Percentiles rank a stretch among this genome's conserved stretches.
These are phyloP conservation scores for Liasis olivaceus DNA, from an alignment of 2,797 vertebrate genomes.

Conservation along the genomic window DNA sequence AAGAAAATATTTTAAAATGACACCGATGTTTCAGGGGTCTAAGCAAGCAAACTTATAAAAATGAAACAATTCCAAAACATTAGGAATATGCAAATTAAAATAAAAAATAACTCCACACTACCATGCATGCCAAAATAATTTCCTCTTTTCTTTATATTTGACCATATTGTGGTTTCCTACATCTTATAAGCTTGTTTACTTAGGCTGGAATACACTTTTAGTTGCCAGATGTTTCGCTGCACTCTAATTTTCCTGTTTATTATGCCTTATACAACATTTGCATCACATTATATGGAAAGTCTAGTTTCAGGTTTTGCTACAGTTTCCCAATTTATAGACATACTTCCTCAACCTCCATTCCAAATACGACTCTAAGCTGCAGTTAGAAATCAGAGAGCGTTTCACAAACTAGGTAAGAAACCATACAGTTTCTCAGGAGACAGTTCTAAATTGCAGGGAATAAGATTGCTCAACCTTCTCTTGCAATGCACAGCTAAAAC, in stretches of 20 bases:
- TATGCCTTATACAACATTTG: background rate
- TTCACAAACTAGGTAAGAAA: background rate
- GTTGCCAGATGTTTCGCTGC: background rate
- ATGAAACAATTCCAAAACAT: background rate
- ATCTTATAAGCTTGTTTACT: constrained; percentile 2
- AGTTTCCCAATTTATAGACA: background rate
- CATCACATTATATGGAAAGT: constrained; percentile 3
- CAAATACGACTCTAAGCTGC: background rate
- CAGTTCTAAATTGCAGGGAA: background rate
- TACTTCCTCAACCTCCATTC: background rate
- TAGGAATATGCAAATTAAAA: background rate
- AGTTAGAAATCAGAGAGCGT: background rate
- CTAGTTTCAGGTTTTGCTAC: background rate
- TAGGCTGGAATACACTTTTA: background rate
- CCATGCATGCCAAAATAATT: background rate
- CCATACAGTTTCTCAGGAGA: background rate
- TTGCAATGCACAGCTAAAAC: background rate
- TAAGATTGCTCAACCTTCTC: background rate
- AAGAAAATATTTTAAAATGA: background rate
- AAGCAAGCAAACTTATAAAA: background rate
- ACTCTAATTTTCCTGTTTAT: constrained; percentile 13
- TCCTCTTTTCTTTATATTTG: background rate
- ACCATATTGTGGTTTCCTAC: background rate
- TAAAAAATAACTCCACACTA: background rate
- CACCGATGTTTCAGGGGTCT: background rate